Evolutionary conservation across 1,140 invertebrate species (phyloP), one percentile per base, ranked within the genome.

Genomic region (Adelges cooleyi): DNA sequence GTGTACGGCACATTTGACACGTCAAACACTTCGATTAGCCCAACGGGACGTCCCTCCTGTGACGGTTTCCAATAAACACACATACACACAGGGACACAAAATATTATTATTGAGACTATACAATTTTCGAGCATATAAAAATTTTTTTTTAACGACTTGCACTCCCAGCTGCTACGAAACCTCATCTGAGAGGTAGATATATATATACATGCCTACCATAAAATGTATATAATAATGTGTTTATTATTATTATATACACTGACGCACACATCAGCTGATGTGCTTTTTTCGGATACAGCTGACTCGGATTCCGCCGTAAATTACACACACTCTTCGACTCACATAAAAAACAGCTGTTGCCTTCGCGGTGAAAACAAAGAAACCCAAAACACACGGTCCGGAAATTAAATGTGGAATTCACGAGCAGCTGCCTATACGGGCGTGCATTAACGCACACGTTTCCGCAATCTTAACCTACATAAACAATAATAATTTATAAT

Each of bases 381-480:
- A 40, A 56, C 20, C 38, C 11, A 33, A 33, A 5, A 33, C 29
- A 33, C 29, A 33, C 18, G 52, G 52, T 36, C 52, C 52, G 52
- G 52, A 56, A 56, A 56, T 56, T 56, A 42, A 56, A 20, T 56
- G 22, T 42, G 52, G 36, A 56, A 56, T 56, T 56, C 38, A 36
- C 52, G 20, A 27, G 51, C 51, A 53, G 51, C 51, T 40, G 51
- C 27, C 22, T 6, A 38, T 18, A 33, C 51, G 33, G 36, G 10
- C 5, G n/a, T 53, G 15, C 18, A 18, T 20, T 18, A 33, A 11
- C 51, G 29, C 17, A 18, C 27, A 18, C 51, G 20, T 53, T 53
- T 56, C 52, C 52, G 52, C 33, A 56, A 56, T 56, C 52, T 56
- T 56, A 56, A 56, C 52, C 52, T 42, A 56, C 18, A n/a, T 50